Conservation (phyloP, 1,140 invertebrate species). For the Bilobella aurantiaca region DNA sequence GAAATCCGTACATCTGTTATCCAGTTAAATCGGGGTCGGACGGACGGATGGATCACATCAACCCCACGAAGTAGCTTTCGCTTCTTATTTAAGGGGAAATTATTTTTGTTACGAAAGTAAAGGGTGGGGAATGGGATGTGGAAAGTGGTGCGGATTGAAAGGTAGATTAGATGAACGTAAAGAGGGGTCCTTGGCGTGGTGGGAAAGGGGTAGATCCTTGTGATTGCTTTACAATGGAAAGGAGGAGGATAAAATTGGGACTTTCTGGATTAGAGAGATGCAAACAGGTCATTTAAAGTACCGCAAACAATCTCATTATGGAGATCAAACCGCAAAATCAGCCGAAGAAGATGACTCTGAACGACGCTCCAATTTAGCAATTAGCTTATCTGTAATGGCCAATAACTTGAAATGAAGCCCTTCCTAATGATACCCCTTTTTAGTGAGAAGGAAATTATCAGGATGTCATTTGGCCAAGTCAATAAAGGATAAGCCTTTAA, state of each 20-base stretch:
- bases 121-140: too few species aligned
- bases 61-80: too few species aligned
- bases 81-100: too few species aligned
- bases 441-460: not conserved
- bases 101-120: too few species aligned
- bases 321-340: constrained; percentile 28
- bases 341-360: not conserved
- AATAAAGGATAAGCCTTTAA: not conserved
- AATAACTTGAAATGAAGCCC: constrained; percentile 20
- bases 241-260: constrained; percentile 31
- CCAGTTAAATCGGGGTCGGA: too few species aligned
- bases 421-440: not conserved
- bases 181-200: not conserved
- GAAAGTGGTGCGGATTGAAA: too few species aligned
- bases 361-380: constrained; percentile 4
- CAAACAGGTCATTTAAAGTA: constrained; percentile 29
- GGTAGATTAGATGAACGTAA: not conserved
- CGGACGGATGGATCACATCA: too few species aligned
- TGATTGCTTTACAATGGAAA: constrained; percentile 9
- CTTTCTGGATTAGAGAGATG: constrained; percentile 33
- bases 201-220: not conserved
- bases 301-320: constrained; percentile 35
- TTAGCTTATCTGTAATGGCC: constrained; percentile 13
- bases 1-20: too few species aligned
- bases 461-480: not conserved